These are phyloP conservation scores for Xenopus borealis DNA, from an alignment of 2,113 vertebrate genomes.

Conservation along the genomic window DNA sequence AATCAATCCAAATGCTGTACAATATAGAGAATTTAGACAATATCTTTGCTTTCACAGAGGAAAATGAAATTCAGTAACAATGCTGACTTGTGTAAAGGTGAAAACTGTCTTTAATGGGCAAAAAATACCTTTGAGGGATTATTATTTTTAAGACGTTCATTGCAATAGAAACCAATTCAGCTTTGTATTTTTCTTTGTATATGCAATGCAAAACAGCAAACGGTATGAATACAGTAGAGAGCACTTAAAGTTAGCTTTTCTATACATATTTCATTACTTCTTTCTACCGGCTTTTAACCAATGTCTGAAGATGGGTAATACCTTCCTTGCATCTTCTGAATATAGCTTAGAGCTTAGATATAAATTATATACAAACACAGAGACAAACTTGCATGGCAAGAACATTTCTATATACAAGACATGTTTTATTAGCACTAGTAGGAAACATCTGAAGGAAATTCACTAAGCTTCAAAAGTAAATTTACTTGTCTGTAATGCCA, in stretches of 20 bases:
- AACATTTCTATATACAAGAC: slow-evolving; percentile 20
- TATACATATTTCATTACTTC: slow-evolving; percentile 28
- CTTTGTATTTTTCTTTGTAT: background rate
- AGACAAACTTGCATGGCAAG: slow-evolving; percentile 27
- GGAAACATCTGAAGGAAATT: slow-evolving; percentile 29
- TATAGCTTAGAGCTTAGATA: slow-evolving; percentile 16
- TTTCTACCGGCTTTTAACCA: slow-evolving; percentile 22
- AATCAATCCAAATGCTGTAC: too few species aligned
- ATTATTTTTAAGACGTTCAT: slow-evolving; percentile 4
- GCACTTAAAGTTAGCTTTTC: slow-evolving; percentile 6
- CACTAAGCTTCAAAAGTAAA: slow-evolving; percentile 22
- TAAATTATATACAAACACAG: slow-evolving; percentile 19
- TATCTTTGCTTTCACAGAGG: too few species aligned
- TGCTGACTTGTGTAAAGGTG: too few species aligned
- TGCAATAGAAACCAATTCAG: background rate
- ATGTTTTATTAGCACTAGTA: slow-evolving; percentile 25
- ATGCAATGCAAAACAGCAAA: slow-evolving; percentile 5
- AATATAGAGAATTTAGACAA: too few species aligned
- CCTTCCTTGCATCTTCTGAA: slow-evolving; percentile 19
- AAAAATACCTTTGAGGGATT: slow-evolving; percentile 7
- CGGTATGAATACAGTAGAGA: slow-evolving; percentile 10
- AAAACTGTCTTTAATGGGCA: background rate
- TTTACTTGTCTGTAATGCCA: slow-evolving; percentile 29
- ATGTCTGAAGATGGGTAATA: slow-evolving; percentile 23
- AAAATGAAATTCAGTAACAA: too few species aligned